Percentiles rank a stretch among this genome's conserved stretches.
phyloP scores from a whole-genome alignment of 2,888 invertebrate species.

The Watsonalla binaria region DNA sequence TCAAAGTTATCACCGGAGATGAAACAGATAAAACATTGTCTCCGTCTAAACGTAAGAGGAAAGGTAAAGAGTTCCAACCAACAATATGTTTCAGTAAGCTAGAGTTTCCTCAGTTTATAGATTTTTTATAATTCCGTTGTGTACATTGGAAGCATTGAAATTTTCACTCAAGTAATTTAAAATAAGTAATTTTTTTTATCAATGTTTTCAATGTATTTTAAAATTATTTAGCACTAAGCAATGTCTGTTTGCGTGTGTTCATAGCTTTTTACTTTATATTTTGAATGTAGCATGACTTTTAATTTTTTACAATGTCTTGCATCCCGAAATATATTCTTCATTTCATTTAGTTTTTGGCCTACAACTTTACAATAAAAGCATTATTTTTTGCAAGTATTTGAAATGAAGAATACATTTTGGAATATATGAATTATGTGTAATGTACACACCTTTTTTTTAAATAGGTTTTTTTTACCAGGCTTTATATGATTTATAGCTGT shows the following conservation, averaged over 20 bases:
- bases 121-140: neutral
- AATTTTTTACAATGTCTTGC: slow-evolving; percentile 4
- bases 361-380: too few relatives aligned
- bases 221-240: slow-evolving; percentile 1
- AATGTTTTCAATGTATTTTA: neutral
- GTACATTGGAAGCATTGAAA: neutral
- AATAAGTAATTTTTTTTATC: neutral
- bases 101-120: neutral
- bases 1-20: slow-evolving; percentile 53
- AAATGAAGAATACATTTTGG: slow-evolving; percentile 6
- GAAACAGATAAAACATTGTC: slow-evolving; percentile 26
- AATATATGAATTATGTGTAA: neutral
- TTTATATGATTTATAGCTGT: neutral
- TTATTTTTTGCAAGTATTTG: neutral
- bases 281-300: slow-evolving; percentile 16
- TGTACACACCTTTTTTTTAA: neutral
- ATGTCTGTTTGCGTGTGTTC: slow-evolving; percentile 56
- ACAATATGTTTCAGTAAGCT: neutral
- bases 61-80: slow-evolving; percentile 8
- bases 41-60: slow-evolving; percentile 27
- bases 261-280: slow-evolving; percentile 49
- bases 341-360: slow-evolving; percentile 3
- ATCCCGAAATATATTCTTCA: slow-evolving; percentile 7
- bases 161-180: too few relatives aligned
- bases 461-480: neutral